phyloP scores from a whole-genome alignment of 2,113 vertebrate species.

The Sminthopsis crassicaudata region DNA sequence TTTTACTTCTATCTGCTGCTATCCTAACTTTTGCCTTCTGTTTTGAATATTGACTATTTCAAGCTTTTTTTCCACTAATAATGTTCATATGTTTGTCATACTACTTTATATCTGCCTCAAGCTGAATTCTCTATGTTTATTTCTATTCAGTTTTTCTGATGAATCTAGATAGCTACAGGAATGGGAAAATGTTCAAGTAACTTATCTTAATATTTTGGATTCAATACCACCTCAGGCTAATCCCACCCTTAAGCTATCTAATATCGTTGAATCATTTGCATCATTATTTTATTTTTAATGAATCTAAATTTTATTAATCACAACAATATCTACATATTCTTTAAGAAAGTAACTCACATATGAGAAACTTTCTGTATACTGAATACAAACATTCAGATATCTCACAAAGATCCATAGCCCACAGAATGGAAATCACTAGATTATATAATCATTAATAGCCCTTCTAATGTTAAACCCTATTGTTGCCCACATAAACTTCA shows the following conservation, averaged over 20 bases:
- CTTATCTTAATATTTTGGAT: neutral
- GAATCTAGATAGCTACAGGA: neutral
- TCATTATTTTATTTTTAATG: neutral
- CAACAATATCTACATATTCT: too few species aligned
- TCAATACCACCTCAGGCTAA: neutral
- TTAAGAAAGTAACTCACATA: too few species aligned
- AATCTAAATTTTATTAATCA: neutral
- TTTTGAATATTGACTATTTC: neutral
- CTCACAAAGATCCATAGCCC: too few species aligned
- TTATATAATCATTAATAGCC: too few species aligned
- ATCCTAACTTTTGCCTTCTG: neutral
- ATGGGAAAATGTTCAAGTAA: neutral
- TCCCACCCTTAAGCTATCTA: neutral
- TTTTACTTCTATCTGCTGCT: neutral
- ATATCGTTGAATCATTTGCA: neutral
- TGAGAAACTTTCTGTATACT: too few species aligned
- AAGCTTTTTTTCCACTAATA: neutral
- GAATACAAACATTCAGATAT: too few species aligned
- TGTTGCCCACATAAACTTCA: too few species aligned
- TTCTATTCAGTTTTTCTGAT: neutral
- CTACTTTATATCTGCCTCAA: neutral
- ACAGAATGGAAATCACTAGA: too few species aligned
- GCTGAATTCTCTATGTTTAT: neutral
- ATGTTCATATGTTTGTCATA: neutral
- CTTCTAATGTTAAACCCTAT: too few species aligned